A percentile compares a stretch with the other conserved stretches of the same genome.
These are phyloP conservation scores for Poecilia wingei DNA, from an alignment of 2,797 vertebrate species.

Conservation along the genomic window DNA sequence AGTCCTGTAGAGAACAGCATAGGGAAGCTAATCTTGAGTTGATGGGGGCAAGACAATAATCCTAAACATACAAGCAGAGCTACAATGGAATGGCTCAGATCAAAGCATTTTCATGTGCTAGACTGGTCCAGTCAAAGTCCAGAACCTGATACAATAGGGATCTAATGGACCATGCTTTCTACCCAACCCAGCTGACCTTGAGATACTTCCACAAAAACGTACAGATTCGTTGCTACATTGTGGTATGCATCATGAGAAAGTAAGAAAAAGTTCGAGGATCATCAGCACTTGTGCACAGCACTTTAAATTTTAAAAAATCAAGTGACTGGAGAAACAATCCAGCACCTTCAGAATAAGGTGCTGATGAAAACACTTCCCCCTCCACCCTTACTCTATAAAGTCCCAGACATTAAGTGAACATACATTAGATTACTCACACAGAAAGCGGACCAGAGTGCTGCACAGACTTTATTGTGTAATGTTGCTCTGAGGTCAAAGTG, in stretches of 20 bases:
- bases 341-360: background rate
- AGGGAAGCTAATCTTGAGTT: background rate
- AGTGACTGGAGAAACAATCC: background rate
- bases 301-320: background rate
- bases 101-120: background rate
- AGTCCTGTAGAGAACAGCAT: background rate
- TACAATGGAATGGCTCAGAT: background rate
- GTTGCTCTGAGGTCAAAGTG: constrained; percentile 57
- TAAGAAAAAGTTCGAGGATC: background rate
- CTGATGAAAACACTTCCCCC: too few species aligned
- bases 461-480: constrained; percentile 44
- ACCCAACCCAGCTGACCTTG: background rate
- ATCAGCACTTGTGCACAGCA: background rate
- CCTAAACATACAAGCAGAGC: background rate
- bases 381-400: constrained; percentile 11
- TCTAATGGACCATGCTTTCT: background rate
- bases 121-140: background rate
- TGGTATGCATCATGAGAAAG: background rate
- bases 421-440: constrained; percentile 23
- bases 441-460: constrained; percentile 26
- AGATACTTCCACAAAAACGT: background rate
- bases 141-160: background rate
- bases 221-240: background rate
- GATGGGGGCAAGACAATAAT: background rate
- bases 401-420: constrained; percentile 9